A percentile compares a stretch with the other conserved stretches of the same genome.
Conservation (phyloP, 1,140 invertebrate genomes). For the Cheumatopsyche charites region DNA sequence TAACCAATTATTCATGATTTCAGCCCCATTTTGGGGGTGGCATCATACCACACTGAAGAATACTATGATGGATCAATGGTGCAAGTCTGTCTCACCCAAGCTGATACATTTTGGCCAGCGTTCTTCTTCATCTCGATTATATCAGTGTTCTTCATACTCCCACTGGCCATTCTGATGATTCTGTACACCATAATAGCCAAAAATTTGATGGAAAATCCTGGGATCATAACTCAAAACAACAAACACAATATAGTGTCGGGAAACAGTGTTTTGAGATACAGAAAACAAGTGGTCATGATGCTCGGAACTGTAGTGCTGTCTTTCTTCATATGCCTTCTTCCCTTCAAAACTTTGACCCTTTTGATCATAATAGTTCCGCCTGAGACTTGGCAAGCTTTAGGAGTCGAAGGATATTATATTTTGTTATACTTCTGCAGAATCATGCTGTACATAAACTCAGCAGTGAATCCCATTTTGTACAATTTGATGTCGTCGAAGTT, state of each 20-base stretch:
- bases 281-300: conserved; percentile 86
- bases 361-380: conserved; percentile 80
- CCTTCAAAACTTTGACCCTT: conserved; percentile 83
- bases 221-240: conserved; percentile 67
- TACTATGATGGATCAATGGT: conserved; percentile 74
- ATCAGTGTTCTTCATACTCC: conserved; percentile 82
- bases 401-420: conserved; percentile 82
- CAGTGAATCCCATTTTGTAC: conserved; percentile 89
- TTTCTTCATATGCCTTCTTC: conserved; percentile 89
- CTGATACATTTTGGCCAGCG: conserved; percentile 73
- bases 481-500: conserved; percentile 93
- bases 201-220: conserved; percentile 79
- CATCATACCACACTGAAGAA: conserved; percentile 70
- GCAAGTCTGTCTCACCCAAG: conserved; percentile 76
- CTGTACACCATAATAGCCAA: conserved; percentile 84
- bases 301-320: conserved; percentile 87
- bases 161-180: conserved; percentile 77
- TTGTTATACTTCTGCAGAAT: conserved; percentile 85
- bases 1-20: conserved; percentile 53
- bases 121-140: conserved; percentile 81
- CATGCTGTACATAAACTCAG: conserved; percentile 88
- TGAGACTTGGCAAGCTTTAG: conserved; percentile 67
- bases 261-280: conserved; percentile 62
- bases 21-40: conserved; percentile 81
- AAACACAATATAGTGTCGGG: conserved; percentile 60